phyloP scores from a whole-genome alignment of 35 echinoderm and acorn worm species.

The Lytechinus variegatus region DNA sequence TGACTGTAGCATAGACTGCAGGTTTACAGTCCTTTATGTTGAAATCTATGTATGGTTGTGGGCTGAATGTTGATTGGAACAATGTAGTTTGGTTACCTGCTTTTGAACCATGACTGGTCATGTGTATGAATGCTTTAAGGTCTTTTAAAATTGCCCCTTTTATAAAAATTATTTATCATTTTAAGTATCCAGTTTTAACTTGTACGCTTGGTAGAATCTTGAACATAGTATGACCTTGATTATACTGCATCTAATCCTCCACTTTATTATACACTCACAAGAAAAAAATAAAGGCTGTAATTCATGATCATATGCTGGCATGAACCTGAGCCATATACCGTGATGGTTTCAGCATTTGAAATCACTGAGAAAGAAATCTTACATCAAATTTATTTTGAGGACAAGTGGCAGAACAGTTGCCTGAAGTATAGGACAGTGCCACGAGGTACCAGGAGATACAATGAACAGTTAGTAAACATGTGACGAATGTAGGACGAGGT shows the following conservation, averaged over 20 bases:
- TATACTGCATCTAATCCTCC: not conserved
- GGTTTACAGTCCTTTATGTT: too few species aligned
- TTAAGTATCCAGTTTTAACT: too few species aligned
- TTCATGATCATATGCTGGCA: not conserved
- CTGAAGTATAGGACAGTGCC: not conserved
- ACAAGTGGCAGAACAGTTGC: not conserved
- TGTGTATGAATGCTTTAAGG: too few species aligned
- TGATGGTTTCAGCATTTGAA: not conserved
- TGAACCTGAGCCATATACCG: not conserved
- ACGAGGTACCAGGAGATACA: not conserved
- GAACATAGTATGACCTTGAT: not conserved
- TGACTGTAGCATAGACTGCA: too few species aligned
- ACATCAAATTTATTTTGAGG: not conserved
- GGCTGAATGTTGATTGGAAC: too few species aligned
- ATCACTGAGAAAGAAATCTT: not conserved
- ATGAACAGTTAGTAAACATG: not conserved
- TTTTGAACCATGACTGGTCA: too few species aligned
- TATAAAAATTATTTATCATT: too few species aligned
- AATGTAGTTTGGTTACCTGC: too few species aligned
- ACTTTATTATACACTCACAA: not conserved
- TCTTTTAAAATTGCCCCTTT: too few species aligned
- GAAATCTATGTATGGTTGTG: too few species aligned
- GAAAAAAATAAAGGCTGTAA: not conserved
- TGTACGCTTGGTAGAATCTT: too few species aligned
- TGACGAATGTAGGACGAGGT: not conserved